These are phyloP conservation scores for Drosophila micromelanica DNA, from an alignment of 1,140 invertebrate species.

Conservation along the genomic window DNA sequence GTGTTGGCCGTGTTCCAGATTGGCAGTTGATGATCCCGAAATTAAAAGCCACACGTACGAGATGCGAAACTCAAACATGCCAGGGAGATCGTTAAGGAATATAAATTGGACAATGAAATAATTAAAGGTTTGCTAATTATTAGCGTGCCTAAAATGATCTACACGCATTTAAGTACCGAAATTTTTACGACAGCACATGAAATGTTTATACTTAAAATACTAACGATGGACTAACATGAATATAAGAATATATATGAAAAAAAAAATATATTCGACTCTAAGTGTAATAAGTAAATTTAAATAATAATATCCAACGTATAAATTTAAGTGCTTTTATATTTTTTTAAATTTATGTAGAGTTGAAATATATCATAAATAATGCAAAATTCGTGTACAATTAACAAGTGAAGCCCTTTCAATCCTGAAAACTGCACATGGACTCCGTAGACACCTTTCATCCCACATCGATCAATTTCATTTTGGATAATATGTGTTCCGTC, in stretches of 20 bases:
- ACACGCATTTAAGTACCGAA: constrained; percentile 54
- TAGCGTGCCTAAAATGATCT: constrained; percentile 55
- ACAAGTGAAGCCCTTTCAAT: constrained; percentile 14
- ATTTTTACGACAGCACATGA: constrained; percentile 25
- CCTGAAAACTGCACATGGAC: background rate
- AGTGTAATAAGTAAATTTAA: no score
- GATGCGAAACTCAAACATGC: constrained; percentile 54
- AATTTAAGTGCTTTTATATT: background rate
- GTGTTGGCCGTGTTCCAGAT: constrained; percentile 35
- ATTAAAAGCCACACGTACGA: constrained; percentile 77
- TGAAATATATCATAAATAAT: constrained; percentile 39
- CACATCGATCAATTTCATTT: constrained; percentile 54
- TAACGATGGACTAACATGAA: no score
- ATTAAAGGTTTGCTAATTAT: constrained; percentile 79
- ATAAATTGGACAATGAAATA: constrained; percentile 84
- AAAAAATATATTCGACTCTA: no score
- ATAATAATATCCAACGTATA: no score
- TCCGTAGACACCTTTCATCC: constrained; percentile 27
- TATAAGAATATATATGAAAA: no score
- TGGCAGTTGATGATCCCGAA: constrained; percentile 61
- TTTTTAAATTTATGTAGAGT: background rate
- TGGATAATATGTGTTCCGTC: constrained; percentile 38
- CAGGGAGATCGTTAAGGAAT: constrained; percentile 72
- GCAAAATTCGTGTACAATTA: constrained; percentile 15
- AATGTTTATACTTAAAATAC: constrained; percentile 5